A percentile compares a stretch with the other conserved stretches of the same genome.
Evolutionary conservation across 2,797 vertebrate species (phyloP).

Genomic region (Phrynocephalus guinanensis): DNA sequence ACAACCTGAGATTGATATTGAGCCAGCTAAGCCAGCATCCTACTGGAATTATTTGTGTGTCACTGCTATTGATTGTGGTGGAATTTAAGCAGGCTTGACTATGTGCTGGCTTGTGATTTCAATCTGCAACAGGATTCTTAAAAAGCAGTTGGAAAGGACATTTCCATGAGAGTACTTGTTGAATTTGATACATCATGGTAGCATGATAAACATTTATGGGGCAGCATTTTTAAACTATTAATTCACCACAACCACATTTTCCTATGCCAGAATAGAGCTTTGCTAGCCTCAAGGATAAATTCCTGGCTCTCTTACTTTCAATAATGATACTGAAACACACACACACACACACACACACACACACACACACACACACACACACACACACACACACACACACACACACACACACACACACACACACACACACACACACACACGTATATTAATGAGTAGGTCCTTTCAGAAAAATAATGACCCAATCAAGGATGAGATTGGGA

Average conservation of each 20-base stretch:
- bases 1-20: constrained; percentile 26
- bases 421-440: no score
- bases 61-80: background rate
- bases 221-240: background rate
- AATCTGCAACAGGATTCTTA: constrained; percentile 36
- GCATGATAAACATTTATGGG: background rate
- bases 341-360: no score
- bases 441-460: no score
- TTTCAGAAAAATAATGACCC: background rate
- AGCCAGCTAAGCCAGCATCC: no score
- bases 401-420: no score
- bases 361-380: no score
- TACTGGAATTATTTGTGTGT: background rate
- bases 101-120: background rate
- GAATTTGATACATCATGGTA: background rate
- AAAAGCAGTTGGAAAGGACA: constrained; percentile 17
- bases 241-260: background rate
- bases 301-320: background rate
- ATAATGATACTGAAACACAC: background rate
- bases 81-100: background rate
- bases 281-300: background rate
- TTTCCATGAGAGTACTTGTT: background rate
- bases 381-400: no score
- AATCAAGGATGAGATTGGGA: no score
- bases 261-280: background rate